Conservation (phyloP, 2,113 vertebrate genomes). For the Planiliza haematocheilus region DNA sequence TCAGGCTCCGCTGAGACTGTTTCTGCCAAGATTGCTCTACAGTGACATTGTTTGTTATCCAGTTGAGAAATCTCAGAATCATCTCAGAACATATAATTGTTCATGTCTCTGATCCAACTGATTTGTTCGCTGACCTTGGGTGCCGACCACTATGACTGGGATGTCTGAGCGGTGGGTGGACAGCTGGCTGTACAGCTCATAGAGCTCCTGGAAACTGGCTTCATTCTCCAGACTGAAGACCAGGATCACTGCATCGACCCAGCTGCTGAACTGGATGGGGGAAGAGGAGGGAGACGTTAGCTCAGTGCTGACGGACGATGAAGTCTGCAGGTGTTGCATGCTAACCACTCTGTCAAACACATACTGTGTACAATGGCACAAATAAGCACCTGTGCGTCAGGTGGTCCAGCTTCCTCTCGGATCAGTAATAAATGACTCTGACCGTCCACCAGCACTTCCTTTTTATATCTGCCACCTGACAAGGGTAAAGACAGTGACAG, state of each 20-base stretch:
- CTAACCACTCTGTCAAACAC: background rate
- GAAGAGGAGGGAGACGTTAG: background rate
- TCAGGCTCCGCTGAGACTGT: too few species aligned
- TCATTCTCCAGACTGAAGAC: constrained; percentile 98
- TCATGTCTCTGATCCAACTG: too few species aligned
- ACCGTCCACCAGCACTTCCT: constrained; percentile 92
- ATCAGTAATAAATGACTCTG: constrained; percentile 94
- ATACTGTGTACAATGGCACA: constrained; percentile 21
- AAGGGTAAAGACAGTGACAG: constrained; percentile 26
- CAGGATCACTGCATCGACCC: constrained; percentile 94
- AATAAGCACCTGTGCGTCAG: constrained; percentile 88
- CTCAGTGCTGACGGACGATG: background rate
- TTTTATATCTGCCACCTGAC: constrained; percentile 93
- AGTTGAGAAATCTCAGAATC: background rate
- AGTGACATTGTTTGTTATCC: background rate
- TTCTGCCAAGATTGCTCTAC: too few species aligned
- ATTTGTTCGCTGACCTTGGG: constrained; percentile 86
- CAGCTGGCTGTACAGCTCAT: constrained; percentile 87
- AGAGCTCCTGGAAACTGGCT: constrained; percentile 92
- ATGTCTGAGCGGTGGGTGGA: constrained; percentile 84
- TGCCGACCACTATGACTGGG: constrained; percentile 92
- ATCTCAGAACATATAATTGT: background rate
- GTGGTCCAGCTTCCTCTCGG: constrained; percentile 90
- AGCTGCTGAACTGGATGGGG: constrained; percentile 89
- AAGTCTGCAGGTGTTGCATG: background rate